phyloP scores from a whole-genome alignment of 2,888 invertebrate species.

The Lacanobia wlatinum region DNA sequence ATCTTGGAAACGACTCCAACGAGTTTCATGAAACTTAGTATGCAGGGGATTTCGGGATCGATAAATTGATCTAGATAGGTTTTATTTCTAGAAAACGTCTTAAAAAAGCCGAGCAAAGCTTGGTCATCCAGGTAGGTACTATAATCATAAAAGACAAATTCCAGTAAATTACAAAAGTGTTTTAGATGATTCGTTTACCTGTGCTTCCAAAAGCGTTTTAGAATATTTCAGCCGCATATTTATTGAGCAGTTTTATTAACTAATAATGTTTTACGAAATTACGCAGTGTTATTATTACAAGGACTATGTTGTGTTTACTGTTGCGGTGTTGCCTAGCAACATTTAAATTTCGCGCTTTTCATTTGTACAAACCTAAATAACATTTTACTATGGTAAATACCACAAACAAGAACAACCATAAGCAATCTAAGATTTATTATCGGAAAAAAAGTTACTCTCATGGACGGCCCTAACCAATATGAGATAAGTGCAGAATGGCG shows the following conservation, averaged over 20 bases:
- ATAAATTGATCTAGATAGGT: too few species aligned
- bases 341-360: slow-evolving; percentile 48
- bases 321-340: slow-evolving; percentile 73
- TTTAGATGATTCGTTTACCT: slow-evolving; percentile 86
- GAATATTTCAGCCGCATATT: slow-evolving; percentile 96
- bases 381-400: background rate
- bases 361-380: background rate
- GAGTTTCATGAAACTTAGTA: too few species aligned
- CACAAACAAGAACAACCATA: slow-evolving; percentile 29
- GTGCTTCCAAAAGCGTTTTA: slow-evolving; percentile 94
- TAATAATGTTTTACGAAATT: background rate
- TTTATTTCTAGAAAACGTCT: too few species aligned
- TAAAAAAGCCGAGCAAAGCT: too few species aligned
- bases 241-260: slow-evolving; percentile 37
- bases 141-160: too few species aligned
- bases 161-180: background rate
- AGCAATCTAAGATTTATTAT: too few species aligned
- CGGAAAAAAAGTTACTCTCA: too few species aligned
- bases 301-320: slow-evolving; percentile 53
- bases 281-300: slow-evolving; percentile 1
- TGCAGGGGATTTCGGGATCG: too few species aligned
- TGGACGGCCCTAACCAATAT: too few species aligned
- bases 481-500: too few species aligned
- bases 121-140: too few species aligned
- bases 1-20: too few species aligned